Evolutionary conservation across 1,140 invertebrate genomes (phyloP), one percentile per base, ranked within the genome.

Genomic region (Nixonia krombeini): DNA sequence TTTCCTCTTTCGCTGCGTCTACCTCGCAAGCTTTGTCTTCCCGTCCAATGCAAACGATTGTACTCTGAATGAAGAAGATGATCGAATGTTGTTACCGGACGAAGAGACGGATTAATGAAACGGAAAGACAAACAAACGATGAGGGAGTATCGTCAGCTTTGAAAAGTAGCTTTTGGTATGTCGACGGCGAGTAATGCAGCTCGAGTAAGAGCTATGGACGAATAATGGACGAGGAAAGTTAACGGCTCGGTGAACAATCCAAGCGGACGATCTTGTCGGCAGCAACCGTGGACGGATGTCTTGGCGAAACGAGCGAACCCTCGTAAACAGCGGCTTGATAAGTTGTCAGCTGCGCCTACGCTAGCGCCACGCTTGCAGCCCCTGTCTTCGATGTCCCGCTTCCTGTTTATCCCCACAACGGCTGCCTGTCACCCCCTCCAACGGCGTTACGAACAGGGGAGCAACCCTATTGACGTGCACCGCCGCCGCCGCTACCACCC

Each of bases 401-500:
- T 33, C 45, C 26, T 16, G 31, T 26, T 38, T 41, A 31, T 41
- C 38, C 35, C 25, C 49, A 17, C 37, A 13, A 4, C 13, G 6
- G 5, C n/a, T 13, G n/a, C 42, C 4, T 10, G 2, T 10, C 21
- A 3, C 0, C 47, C 49, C 40, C 57, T 42, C 47, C 12, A 52
- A 25, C n/a, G n/a, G n/a, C n/a, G 12, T 45, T 40, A 26, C 41
- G 21, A 59, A 29, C 55, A n/a, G 17, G 15, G n/a, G 31, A 52
- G 47, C 49, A 10, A 31, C 26, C 57, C 57, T 62, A 62, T 62
- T 53, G 57, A 62, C 57, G 57, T 53, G 38, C 49, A 47, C 5
- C 25, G 16, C 50, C 61, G 31, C 45, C 46, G 45, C 61, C 50
- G 8, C 9, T 6, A 37, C 2, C 38, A 38, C 44, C 58, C 2